These are phyloP conservation scores for Myotis lucifugus DNA, from an alignment of 2,113 vertebrate species.

Conservation along the genomic window DNA sequence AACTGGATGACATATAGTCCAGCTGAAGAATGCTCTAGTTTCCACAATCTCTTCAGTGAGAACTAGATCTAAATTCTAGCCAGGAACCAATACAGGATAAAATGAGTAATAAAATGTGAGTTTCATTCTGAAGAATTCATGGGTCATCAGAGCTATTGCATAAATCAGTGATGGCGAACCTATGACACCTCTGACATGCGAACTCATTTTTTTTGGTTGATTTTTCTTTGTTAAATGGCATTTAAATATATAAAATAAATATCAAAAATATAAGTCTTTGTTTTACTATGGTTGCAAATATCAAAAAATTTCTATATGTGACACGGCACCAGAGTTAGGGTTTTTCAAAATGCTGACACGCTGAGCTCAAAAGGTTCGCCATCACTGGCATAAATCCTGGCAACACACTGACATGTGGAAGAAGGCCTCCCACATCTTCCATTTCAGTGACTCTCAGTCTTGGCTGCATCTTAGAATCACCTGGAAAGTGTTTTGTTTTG, in stretches of 20 bases:
- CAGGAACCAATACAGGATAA: background rate
- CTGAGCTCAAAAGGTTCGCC: too few species aligned
- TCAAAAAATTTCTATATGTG: too few species aligned
- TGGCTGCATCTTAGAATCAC: background rate
- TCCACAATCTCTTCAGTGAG: background rate
- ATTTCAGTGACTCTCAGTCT: background rate
- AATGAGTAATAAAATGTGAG: background rate
- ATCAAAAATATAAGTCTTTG: too few species aligned
- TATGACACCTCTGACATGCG: too few species aligned
- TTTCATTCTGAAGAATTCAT: background rate
- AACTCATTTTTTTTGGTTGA: too few species aligned
- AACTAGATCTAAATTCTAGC: background rate
- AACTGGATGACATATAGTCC: background rate
- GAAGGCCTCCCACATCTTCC: background rate
- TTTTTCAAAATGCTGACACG: too few species aligned
- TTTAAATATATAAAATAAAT: too few species aligned
- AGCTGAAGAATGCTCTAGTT: background rate
- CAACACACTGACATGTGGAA: background rate
- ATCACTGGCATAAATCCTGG: background rate
- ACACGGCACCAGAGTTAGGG: too few species aligned
- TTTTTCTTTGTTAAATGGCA: too few species aligned
- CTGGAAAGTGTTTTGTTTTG: background rate
- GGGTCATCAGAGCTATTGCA: background rate
- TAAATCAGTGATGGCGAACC: background rate
- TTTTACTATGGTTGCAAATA: too few species aligned